Base-by-base conservation (phyloP, 2,888 invertebrate genomes). In the Caenorhabditis sp. region DNA sequence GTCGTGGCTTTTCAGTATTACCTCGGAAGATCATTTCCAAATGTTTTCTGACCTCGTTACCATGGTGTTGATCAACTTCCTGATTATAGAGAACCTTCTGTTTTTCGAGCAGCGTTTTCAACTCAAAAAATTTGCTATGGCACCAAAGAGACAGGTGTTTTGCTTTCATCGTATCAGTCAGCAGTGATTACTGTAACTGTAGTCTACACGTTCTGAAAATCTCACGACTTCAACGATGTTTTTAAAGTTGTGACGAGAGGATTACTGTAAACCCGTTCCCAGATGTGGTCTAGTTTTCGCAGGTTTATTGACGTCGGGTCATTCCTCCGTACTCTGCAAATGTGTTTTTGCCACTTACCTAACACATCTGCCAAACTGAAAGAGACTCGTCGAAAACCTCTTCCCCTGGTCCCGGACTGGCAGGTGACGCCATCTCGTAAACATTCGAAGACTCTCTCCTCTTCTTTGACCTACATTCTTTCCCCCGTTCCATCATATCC, bases 281-380 rank as follows among this genome's bases (percentile, higher is more conserved):
- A 47, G 47, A 47, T 47, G 47, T 19, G 7, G 19, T 19, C 19
- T 19, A 19, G 47, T 47, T 47, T 19, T 6, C 1, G 19, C 19
- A 56, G 54, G 56, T 26, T 49, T 24, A 31, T 28, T 8, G 14
- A 26, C 41, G 28, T 54, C 44, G n/a, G n/a, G 24, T 56, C 2
- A 1, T 35, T 31, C 59, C 2, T 41, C 16, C 38, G n/a, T 38
- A 4, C 41, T 16, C 22, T 22, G 41, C 38, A 41, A 61, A 24
- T 61, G 61, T 61, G 61, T 61, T 61, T 61, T 61, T 38, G 16
- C 24, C 56, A 44, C 44, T 59, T 72, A 59, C 31, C 59, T 59
- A 47, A 49, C 61, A 61, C 73, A 61, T 73, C 61, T 73, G 73
- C 73, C 24, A 51, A 49, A 72, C 59, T 59, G 49, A 61, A 70